Base-by-base conservation (phyloP, 30 jellyfish, hydroid and myxozoan genomes). In the Kudoa iwatai region DNA sequence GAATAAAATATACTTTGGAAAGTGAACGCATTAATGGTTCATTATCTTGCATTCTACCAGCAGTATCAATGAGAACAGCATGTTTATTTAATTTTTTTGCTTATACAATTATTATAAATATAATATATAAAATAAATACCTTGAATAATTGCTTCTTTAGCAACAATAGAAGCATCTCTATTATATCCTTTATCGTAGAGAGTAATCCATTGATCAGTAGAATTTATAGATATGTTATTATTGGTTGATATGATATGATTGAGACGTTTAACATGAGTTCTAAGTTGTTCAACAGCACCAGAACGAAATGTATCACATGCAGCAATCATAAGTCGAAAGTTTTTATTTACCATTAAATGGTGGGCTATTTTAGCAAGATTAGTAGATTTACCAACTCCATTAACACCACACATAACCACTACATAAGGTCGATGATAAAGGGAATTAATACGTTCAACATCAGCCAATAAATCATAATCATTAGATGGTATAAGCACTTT, bases 301-400 rank as follows among this genome's bases (percentile, higher is more conserved):
- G 96, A 77, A 2, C 96, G 54, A 61, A 77, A 77, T 4, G 96
- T 77, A 45, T 77, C 96, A 44, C 96, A 77, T 3, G 96, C 96
- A 0, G 96, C 96, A 13, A 77, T 77, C 88, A 77, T 55, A 21
- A 77, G 84, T 19, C 85, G 64, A 48, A 61, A 88, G 40, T 77
- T 60, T 63, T 77, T 77, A 31, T 63, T 87, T 48, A 77, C 41
- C 25, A 77, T 18, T 4, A 10, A 3, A 0, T 9, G n/a, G 21
- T 11, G 22, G 18, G 0, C 3, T 26, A 77, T 88, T 88, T 77
- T 77, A 16, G 96, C 96, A 3, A 77, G 55, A 40, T 77, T 77
- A 28, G 96, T 77, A 2, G 96, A 77, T 52, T 77, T 77, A 20
- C 96, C 96, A 23, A 77, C 96, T 3, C 96, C 96, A 42, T 77